Conservation (phyloP, 2,113 vertebrate species). For the Mastomys coucha region DNA sequence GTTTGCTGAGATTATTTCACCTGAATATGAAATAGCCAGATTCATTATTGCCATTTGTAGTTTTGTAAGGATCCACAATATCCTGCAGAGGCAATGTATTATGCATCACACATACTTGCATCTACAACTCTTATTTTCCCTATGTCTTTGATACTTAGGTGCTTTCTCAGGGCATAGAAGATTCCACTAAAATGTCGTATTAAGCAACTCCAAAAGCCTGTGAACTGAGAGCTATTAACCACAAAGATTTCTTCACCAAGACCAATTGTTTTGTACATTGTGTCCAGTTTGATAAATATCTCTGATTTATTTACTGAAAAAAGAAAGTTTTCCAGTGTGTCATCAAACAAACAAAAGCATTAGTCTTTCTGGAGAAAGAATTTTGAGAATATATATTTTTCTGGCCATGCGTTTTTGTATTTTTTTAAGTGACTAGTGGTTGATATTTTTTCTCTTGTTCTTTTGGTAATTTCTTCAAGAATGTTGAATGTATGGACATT, state of each 20-base stretch:
- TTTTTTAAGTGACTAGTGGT: constrained; percentile 53
- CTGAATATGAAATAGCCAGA: background rate
- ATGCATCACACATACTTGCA: background rate
- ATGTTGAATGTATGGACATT: constrained; percentile 74
- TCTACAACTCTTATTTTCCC: background rate
- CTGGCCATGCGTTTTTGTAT: constrained; percentile 76
- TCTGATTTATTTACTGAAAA: constrained; percentile 56
- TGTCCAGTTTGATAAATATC: constrained; percentile 55
- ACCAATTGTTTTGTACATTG: constrained; percentile 70
- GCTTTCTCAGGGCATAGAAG: background rate
- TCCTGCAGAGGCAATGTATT: background rate
- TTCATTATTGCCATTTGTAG: constrained; percentile 27
- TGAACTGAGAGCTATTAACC: background rate
- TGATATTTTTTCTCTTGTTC: constrained; percentile 78
- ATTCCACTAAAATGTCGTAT: background rate
- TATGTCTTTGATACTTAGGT: constrained; percentile 19
- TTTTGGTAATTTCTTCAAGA: constrained; percentile 62
- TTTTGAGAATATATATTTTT: constrained; percentile 24
- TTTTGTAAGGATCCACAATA: background rate
- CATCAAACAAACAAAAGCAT: constrained; percentile 74
- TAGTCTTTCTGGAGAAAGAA: constrained; percentile 57
- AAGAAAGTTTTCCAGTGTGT: constrained; percentile 19
- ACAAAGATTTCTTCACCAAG: background rate
- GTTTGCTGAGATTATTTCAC: background rate
- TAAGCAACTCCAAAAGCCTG: background rate